These are phyloP conservation scores for Drosophila affinis DNA, from an alignment of 2,888 invertebrate species.

Conservation along the genomic window DNA sequence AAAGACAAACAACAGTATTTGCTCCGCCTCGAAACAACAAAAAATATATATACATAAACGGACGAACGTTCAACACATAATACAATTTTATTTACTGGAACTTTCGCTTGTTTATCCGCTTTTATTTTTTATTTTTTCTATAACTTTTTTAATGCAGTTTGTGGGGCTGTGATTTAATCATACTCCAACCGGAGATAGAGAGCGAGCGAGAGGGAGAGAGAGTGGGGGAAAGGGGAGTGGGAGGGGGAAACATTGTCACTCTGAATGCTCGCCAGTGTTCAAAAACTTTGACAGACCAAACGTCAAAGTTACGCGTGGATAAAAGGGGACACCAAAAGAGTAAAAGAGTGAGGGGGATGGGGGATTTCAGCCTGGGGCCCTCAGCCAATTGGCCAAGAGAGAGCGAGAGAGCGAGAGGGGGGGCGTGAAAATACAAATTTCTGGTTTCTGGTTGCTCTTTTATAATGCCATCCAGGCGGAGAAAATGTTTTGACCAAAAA, in stretches of 20 bases:
- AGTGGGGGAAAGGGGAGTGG: background rate
- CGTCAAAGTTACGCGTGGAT: slow-evolving; percentile 65
- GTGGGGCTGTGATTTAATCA: slow-evolving; percentile 69
- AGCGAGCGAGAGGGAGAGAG: background rate
- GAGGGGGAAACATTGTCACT: slow-evolving; percentile 56
- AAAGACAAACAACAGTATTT: slow-evolving; percentile 56
- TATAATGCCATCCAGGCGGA: slow-evolving; percentile 69
- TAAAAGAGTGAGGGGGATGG: background rate
- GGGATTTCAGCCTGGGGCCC: slow-evolving; percentile 46
- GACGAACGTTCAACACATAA: slow-evolving; percentile 51
- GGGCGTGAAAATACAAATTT: slow-evolving; percentile 64
- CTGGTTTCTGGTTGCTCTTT: slow-evolving; percentile 58
- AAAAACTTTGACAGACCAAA: slow-evolving; percentile 66
- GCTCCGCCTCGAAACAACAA: slow-evolving; percentile 6
- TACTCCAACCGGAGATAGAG: slow-evolving; percentile 24
- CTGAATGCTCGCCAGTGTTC: slow-evolving; percentile 58
- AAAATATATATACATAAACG: background rate
- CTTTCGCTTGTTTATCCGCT: slow-evolving; percentile 18
- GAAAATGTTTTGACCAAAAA: slow-evolving; percentile 61
- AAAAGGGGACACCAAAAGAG: slow-evolving; percentile 8
- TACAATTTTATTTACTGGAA: slow-evolving; percentile 59
- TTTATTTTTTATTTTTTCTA: slow-evolving; percentile 31
- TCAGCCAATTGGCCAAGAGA: slow-evolving; percentile 61
- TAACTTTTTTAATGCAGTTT: slow-evolving; percentile 75
- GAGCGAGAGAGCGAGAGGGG: background rate